Evolutionary conservation across 2,113 vertebrate species (phyloP).

Genomic region (Martes martes): DNA sequence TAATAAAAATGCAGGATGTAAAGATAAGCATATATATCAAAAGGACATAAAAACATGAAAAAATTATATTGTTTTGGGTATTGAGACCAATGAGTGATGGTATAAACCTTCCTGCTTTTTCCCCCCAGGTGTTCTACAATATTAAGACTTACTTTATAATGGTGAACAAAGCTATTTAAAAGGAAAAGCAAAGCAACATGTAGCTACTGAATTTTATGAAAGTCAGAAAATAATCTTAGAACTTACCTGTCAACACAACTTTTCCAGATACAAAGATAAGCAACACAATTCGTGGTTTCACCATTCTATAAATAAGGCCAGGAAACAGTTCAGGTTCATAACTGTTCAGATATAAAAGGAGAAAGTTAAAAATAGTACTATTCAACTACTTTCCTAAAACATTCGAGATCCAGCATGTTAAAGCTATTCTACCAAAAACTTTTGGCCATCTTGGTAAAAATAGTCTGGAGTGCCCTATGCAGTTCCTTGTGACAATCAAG

Average conservation of each 20-base stretch:
- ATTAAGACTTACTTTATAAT: neutral
- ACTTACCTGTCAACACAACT: conserved; percentile 95
- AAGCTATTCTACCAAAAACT: neutral
- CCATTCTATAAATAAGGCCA: conserved; percentile 98
- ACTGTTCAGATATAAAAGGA: conserved; percentile 80
- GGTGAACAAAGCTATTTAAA: neutral
- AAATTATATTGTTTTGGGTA: neutral
- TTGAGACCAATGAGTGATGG: neutral
- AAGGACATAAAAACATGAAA: neutral
- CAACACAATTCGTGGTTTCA: conserved; percentile 96
- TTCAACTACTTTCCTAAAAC: neutral
- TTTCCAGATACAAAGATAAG: conserved; percentile 99
- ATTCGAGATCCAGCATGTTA: neutral
- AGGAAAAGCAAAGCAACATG: neutral
- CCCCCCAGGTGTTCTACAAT: neutral
- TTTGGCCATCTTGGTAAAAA: neutral
- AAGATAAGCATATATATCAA: neutral
- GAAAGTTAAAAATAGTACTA: conserved; percentile 29
- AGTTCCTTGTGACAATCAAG: neutral
- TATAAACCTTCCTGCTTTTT: neutral
- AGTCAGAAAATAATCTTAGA: neutral
- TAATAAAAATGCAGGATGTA: neutral
- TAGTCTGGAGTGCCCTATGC: neutral
- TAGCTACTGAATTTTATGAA: neutral
- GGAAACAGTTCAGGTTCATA: conserved; percentile 98